Evolutionary conservation across 2,888 invertebrate genomes (phyloP).

Genomic region (Eupithecia tripunctaria): DNA sequence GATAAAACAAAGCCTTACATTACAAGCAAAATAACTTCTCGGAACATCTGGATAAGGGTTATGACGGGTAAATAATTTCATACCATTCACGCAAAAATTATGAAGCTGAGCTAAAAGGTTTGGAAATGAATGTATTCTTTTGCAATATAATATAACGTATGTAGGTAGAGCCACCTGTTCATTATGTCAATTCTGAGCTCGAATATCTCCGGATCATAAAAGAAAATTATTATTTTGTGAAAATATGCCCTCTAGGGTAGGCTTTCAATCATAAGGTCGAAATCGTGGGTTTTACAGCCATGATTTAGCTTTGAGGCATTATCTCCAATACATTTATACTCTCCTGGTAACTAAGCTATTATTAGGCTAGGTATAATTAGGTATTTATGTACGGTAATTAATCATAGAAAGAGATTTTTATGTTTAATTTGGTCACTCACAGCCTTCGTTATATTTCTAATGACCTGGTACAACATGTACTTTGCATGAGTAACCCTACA

Average conservation of each 20-base stretch:
- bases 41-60: conserved; percentile 2
- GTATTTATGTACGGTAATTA: no score
- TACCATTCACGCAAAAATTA: background rate
- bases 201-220: background rate
- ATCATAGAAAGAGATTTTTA: no score
- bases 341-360: no score
- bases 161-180: background rate
- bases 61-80: background rate
- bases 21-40: conserved; percentile 5
- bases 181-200: background rate
- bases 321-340: no score
- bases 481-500: no score
- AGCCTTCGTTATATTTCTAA: no score
- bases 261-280: background rate
- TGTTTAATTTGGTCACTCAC: no score
- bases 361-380: no score
- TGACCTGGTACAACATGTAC: no score
- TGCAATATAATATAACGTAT: background rate
- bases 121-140: background rate
- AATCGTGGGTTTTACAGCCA: background rate
- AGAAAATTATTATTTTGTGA: background rate
- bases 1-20: background rate
- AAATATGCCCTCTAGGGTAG: background rate
- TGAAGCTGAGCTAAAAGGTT: background rate
- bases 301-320: no score